Base-by-base conservation (phyloP, 1,140 invertebrate species). In the Melipona quadrifasciata region DNA sequence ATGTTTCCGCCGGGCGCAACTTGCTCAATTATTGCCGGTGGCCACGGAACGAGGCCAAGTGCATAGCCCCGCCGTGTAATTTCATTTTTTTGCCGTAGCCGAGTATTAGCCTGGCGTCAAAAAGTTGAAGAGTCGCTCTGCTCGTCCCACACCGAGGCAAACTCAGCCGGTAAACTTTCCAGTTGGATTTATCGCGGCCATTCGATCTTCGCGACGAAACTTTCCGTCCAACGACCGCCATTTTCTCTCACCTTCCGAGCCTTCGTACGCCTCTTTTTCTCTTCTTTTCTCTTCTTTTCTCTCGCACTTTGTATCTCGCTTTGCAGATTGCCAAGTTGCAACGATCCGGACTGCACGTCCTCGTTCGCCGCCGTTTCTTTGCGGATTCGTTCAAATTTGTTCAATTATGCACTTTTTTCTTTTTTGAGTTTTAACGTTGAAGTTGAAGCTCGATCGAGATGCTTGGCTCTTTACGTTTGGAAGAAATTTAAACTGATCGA, bases 1-100 rank as follows among this genome's bases (percentile, higher is more conserved):
- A 75, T 55, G 73, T 75, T 57, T n/a, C 47, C 55, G 47, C 14
- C 27, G 27, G 27, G 14, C 0, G 27, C 55, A 75, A 75, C 73
- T 75, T 73, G 71, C 47, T 73, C 71, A 27, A 73, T 73, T 73
- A 73, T 73, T 17, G 72, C 73, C 53, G 12, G 12, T 58, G 55
- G 31, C 55, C 55, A 55, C 21, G 73, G 31, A 75, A 75, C 12
- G 31, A 14, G 73, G 55, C 73, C 55, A 75, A 75, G 73, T 57
- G 73, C 55, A 75, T 24, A 39, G 39, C 31, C 31, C 14, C 53
- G 55, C 73, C 47, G 12, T n/a, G 73, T 58, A 75, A 75, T 75
- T 75, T 75, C 14, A 75, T 75, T 75, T 58, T 75, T 75, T 75
- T 47, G 39, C 39, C 27, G 21, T 6, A 17, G 19, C 73, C 27